Percentiles rank a stretch among this genome's conserved stretches.
Evolutionary conservation across 2,113 vertebrate genomes (phyloP).

Genomic region (Micronycteris hirsuta): DNA sequence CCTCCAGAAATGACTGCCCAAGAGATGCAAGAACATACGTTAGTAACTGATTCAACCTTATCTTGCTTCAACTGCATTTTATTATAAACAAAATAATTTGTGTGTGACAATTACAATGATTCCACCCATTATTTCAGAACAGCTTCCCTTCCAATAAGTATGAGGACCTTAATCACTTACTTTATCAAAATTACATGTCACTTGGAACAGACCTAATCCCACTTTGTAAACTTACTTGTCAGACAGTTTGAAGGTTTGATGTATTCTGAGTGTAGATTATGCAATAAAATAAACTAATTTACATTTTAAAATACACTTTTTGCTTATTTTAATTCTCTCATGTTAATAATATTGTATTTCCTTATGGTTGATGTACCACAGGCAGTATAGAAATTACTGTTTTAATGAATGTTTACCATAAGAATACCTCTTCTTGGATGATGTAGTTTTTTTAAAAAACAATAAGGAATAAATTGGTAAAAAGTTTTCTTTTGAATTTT

Average conservation of each 20-base stretch:
- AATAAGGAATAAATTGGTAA: neutral
- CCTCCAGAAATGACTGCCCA: neutral
- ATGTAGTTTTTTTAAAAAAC: neutral
- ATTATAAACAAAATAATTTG: neutral
- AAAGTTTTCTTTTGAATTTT: neutral
- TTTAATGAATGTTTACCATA: constrained; percentile 13
- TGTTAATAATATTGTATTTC: constrained; percentile 18
- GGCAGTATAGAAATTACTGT: neutral
- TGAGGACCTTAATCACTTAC: neutral
- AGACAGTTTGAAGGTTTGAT: neutral
- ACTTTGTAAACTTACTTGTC: constrained; percentile 30
- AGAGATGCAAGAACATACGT: constrained; percentile 18
- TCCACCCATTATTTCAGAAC: constrained; percentile 29
- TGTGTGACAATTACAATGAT: neutral
- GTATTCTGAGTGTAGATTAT: neutral
- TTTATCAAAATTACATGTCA: constrained; percentile 55
- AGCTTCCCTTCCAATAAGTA: neutral
- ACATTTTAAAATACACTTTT: constrained; percentile 45
- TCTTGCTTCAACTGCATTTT: neutral
- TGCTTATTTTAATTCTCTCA: constrained; percentile 46
- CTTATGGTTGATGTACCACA: neutral
- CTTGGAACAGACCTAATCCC: neutral
- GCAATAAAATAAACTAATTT: constrained; percentile 33
- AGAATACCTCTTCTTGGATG: neutral
- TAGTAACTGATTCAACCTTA: neutral